Evolutionary conservation across 2,888 invertebrate genomes (phyloP).

Genomic region (Campopleginae sp.): DNA sequence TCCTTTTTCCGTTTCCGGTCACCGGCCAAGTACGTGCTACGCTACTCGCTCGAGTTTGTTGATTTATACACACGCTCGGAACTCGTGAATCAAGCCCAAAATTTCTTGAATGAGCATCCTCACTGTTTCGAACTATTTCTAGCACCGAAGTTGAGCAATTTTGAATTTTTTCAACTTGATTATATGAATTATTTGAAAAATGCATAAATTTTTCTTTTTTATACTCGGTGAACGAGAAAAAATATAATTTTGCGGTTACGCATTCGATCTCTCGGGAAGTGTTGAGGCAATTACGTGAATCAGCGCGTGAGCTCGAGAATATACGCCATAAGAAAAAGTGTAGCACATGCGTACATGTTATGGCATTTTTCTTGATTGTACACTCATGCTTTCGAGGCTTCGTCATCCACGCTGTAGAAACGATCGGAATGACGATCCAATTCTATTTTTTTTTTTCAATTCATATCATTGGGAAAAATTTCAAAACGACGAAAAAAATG

Average conservation of each 20-base stretch:
- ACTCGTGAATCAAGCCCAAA: not conserved
- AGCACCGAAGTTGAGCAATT: not conserved
- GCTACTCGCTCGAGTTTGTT: constrained; percentile 21
- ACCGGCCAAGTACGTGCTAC: constrained; percentile 27
- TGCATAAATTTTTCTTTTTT: not conserved
- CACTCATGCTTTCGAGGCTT: not conserved
- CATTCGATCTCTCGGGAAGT: not conserved
- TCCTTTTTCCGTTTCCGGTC: constrained; percentile 60
- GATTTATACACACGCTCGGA: constrained; percentile 9
- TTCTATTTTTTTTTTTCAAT: not conserved
- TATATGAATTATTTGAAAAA: not conserved
- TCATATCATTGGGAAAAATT: not conserved
- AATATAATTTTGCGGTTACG: not conserved
- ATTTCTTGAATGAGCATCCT: not conserved
- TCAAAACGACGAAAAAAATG: not conserved
- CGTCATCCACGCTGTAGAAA: not conserved
- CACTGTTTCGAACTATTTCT: not conserved
- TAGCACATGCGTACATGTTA: constrained; percentile 9
- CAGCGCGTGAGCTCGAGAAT: constrained; percentile 10
- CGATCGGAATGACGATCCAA: not conserved
- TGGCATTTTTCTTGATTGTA: constrained; percentile 24
- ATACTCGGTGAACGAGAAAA: not conserved
- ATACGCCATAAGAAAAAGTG: constrained; percentile 21
- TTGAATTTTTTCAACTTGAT: not conserved
- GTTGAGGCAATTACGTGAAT: constrained; percentile 38